Evolutionary conservation across 2,797 vertebrate species (phyloP).

Genomic region (Chloroceryle inda): DNA sequence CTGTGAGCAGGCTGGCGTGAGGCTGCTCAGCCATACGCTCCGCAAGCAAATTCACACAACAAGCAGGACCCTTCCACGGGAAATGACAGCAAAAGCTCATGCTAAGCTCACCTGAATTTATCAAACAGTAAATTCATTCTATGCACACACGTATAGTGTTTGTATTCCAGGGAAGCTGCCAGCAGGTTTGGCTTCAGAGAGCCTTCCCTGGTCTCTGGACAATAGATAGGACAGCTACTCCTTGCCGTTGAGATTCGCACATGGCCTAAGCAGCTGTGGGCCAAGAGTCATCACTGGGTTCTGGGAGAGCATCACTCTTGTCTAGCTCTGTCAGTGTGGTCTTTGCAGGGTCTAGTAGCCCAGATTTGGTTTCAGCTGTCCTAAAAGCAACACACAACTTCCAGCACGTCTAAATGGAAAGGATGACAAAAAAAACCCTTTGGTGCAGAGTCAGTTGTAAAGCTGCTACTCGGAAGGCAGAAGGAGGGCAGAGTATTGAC

Average conservation of each 20-base stretch:
- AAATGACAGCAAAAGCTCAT: not conserved
- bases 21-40: too few relatives aligned
- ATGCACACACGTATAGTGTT: not conserved
- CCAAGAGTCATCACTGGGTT: not conserved
- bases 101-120: not conserved
- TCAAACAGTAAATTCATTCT: not conserved
- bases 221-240: not conserved
- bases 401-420: not conserved
- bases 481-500: not conserved
- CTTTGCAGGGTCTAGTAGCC: not conserved
- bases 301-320: not conserved
- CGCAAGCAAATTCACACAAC: too few relatives aligned
- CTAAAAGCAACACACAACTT: not conserved
- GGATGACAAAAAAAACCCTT: not conserved
- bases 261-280: not conserved
- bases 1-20: too few relatives aligned
- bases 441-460: not conserved
- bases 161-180: not conserved
- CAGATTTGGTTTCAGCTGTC: not conserved
- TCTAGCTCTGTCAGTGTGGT: not conserved
- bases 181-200: not conserved
- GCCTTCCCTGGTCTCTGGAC: not conserved
- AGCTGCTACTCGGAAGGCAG: not conserved
- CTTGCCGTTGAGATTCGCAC: accelerated
- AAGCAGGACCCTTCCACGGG: not conserved